Evolutionary conservation across 2,888 invertebrate species (phyloP), one percentile per base, ranked within the genome.

Genomic region (Alcis repandata): DNA sequence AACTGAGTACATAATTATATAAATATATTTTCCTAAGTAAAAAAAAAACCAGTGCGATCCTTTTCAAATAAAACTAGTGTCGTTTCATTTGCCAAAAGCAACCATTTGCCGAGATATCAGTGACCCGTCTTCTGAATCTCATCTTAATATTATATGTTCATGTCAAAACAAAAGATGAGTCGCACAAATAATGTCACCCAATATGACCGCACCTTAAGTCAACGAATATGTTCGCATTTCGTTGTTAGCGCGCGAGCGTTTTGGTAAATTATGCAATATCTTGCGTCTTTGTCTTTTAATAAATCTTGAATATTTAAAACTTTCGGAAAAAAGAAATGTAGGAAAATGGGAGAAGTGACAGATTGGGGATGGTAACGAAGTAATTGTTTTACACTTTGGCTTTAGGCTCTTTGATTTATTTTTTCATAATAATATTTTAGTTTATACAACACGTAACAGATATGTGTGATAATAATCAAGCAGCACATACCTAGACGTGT

Each of bases 231-330:
- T 59, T 48, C 58, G 11, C 48, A 46, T 63, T 60, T 56, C 13
- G 53, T 53, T 60, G 63, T 63, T 63, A 68, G 63, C 60, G 49
- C 51, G 52, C 54, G 62, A 70, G 59, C 46, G 48, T 61, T 65
- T 64, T 59, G 40, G 57, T 70, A 63, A 70, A 69, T 68, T 68
- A 70, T 70, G 67, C 67, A 66, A 68, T 66, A 45, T 56, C 53
- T 64, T 43, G 57, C 49, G 46, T 49, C 46, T 40, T 45, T 45
- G 62, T 63, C 27, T 60, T 59, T 60, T 60, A 59, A 69, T 66
- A 63, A 60, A 68, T 41, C 66, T 43, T 53, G 60, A 51, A 65
- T 65, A 53, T 64, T 27, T 51, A 59, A 49, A 43, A 48, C 53
- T 33, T 20, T 53, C 43, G 9, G 43, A 17, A 49, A 52, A 13